These are phyloP conservation scores for Heterochromis multidens DNA, from an alignment of 2,113 vertebrate genomes.

Conservation along the genomic window DNA sequence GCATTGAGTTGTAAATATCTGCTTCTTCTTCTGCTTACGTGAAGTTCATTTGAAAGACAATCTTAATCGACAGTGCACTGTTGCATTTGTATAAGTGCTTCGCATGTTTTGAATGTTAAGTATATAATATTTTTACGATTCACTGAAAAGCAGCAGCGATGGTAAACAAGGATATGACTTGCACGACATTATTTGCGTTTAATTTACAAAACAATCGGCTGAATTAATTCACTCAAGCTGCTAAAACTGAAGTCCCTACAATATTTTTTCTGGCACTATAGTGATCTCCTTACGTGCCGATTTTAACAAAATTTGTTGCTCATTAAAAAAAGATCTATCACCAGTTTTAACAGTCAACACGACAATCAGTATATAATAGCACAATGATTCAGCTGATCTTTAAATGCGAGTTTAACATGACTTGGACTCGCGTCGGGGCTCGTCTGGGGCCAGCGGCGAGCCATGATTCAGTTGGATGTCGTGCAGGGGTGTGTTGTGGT, in stretches of 20 bases:
- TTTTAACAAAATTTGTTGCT: background rate
- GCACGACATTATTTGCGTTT: background rate
- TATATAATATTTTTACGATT: accelerated
- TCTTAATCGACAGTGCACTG: background rate
- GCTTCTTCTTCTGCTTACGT: too few species aligned
- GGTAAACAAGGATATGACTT: background rate
- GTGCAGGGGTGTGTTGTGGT: slow-evolving; percentile 72
- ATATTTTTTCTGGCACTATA: background rate
- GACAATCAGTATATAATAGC: background rate
- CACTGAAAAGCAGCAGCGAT: background rate
- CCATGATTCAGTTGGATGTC: slow-evolving; percentile 58
- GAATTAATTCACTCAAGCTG: too few species aligned
- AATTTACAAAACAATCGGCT: background rate
- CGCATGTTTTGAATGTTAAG: background rate
- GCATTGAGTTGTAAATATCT: too few species aligned
- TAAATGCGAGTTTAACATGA: background rate
- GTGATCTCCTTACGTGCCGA: background rate
- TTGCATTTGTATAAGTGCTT: background rate
- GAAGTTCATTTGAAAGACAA: too few species aligned
- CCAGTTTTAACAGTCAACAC: background rate
- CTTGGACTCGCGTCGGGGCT: background rate
- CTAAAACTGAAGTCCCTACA: background rate
- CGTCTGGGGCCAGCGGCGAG: background rate
- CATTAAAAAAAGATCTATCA: background rate
- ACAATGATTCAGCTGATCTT: background rate